A percentile compares a stretch with the other conserved stretches of the same genome.
Evolutionary conservation across 2,113 vertebrate species (phyloP).

Genomic region (Carassius gibelio): DNA sequence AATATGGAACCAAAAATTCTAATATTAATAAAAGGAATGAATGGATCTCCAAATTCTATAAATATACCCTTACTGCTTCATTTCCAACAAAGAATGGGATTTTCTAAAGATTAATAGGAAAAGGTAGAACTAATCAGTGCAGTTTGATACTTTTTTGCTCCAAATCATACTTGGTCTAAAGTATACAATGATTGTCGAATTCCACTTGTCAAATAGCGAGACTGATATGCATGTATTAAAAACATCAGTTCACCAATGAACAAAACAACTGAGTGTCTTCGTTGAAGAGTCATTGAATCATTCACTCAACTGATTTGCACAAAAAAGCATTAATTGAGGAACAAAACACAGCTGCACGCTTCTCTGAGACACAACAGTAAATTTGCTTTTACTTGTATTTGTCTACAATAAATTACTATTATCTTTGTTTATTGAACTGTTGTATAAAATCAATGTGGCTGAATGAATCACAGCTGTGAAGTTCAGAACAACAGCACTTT

Average conservation of each 20-base stretch:
- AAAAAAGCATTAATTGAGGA: neutral
- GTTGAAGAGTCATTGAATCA: neutral
- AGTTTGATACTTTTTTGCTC: neutral
- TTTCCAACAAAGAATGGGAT: constrained; percentile 7
- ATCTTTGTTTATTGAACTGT: neutral
- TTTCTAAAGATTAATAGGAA: neutral
- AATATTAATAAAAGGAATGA: neutral
- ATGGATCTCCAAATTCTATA: constrained; percentile 13
- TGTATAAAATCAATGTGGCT: neutral
- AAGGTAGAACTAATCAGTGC: neutral
- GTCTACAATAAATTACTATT: neutral
- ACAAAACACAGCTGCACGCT: neutral
- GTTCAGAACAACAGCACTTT: neutral
- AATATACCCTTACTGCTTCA: neutral
- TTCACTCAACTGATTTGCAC: neutral
- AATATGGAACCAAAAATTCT: constrained; percentile 9
- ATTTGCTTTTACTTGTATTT: neutral
- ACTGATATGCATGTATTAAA: neutral
- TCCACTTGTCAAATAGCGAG: neutral
- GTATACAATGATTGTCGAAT: neutral
- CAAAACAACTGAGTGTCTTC: neutral
- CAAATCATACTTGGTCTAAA: neutral
- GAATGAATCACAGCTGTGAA: neutral
- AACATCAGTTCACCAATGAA: neutral
- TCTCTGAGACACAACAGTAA: neutral